phyloP scores from a whole-genome alignment of 2,888 invertebrate species.

The Halictus quadricinctus region DNA sequence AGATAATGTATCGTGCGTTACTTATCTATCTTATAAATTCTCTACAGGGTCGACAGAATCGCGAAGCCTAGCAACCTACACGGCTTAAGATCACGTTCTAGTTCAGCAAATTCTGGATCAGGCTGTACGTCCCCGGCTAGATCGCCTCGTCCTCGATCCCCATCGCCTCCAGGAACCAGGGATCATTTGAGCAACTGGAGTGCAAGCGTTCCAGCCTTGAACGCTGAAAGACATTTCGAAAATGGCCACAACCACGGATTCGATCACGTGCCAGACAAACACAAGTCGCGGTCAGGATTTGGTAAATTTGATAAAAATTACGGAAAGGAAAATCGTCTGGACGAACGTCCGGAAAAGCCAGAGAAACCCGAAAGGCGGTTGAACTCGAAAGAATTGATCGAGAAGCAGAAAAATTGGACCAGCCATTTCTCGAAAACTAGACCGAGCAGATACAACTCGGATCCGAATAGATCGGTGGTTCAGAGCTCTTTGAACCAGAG shows the following conservation, averaged over 20 bases:
- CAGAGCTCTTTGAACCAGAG: slow-evolving; percentile 79
- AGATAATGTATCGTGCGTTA: not conserved
- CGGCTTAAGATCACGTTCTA: slow-evolving; percentile 86
- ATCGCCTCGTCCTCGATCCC: slow-evolving; percentile 83
- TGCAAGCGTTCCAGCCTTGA: slow-evolving; percentile 84
- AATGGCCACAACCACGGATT: slow-evolving; percentile 76
- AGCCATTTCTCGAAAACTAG: slow-evolving; percentile 93
- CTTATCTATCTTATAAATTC: not conserved
- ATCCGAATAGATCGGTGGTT: slow-evolving; percentile 86
- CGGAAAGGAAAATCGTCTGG: slow-evolving; percentile 79
- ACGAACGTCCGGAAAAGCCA: slow-evolving; percentile 87
- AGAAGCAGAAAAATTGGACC: slow-evolving; percentile 96
- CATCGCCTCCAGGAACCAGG: slow-evolving; percentile 76
- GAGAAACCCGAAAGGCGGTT: slow-evolving; percentile 93
- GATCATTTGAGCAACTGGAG: slow-evolving; percentile 85
- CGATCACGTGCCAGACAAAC: slow-evolving; percentile 82
- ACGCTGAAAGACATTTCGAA: slow-evolving; percentile 81
- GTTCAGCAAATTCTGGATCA: slow-evolving; percentile 87
- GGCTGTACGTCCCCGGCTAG: slow-evolving; percentile 85
- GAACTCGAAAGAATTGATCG: slow-evolving; percentile 92
- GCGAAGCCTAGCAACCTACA: slow-evolving; percentile 83
- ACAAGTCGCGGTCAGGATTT: slow-evolving; percentile 81
- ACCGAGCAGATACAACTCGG: slow-evolving; percentile 86
- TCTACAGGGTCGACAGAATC: slow-evolving; percentile 73
- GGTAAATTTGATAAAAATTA: slow-evolving; percentile 75